Conservation (phyloP, 2,113 vertebrate genomes). For the Zeus faber region DNA sequence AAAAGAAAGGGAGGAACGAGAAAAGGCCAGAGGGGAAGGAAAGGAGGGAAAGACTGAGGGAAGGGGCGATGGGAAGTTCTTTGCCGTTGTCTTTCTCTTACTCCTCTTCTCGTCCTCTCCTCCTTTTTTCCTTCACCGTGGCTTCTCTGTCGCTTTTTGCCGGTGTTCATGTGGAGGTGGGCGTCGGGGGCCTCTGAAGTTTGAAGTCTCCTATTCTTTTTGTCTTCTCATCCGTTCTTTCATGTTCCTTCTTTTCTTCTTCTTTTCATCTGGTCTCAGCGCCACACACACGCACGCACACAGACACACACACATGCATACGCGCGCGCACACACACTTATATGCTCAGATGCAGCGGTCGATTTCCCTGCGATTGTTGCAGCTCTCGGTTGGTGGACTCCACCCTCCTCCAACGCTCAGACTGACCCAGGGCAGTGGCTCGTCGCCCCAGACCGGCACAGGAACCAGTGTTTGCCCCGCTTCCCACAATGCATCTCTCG, state of each 20-base stretch:
- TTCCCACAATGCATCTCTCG: not conserved
- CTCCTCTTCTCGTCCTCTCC: constrained; percentile 5
- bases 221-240: no score
- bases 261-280: not conserved
- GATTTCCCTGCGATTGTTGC: no score
- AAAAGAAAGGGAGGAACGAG: no score
- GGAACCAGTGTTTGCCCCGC: not conserved
- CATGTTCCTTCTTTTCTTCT: not conserved
- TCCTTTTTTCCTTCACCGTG: constrained; percentile 5
- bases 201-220: not conserved
- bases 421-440: not conserved
- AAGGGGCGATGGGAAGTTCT: no score
- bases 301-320: not conserved
- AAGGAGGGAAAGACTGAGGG: no score
- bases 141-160: constrained; percentile 7
- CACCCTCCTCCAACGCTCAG: no score
- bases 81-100: constrained; percentile 1
- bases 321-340: not conserved
- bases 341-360: no score
- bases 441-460: not conserved
- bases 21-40: no score
- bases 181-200: no score
- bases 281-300: not conserved
- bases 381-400: no score
- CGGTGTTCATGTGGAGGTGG: no score